Evolutionary conservation across 35 echinoderm and acorn worm species (phyloP).

Genomic region (Apostichopus californicus): DNA sequence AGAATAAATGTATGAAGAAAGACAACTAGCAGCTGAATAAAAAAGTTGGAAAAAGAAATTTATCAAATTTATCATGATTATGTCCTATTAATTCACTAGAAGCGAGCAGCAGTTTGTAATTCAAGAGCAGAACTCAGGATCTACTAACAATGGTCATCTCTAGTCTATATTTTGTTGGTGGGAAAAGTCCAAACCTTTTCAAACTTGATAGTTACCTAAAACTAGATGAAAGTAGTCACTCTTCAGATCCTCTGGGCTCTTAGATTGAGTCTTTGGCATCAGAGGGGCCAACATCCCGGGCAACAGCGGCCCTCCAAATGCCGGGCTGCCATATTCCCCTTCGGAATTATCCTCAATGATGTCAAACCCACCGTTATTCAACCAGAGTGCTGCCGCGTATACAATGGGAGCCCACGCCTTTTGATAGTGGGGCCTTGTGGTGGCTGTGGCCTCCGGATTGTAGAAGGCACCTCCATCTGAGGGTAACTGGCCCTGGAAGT

Average conservation of each 20-base stretch:
- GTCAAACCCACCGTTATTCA: conserved; percentile 84
- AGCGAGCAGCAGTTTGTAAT: too few species aligned
- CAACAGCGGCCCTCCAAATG: conserved; percentile 63
- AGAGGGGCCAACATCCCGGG: conserved; percentile 55
- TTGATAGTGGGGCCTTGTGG: conserved; percentile 88
- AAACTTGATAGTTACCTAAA: conserved; percentile 67
- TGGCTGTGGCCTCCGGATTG: conserved; percentile 88
- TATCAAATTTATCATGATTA: too few species aligned
- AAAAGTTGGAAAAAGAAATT: too few species aligned
- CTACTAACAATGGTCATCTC: too few species aligned
- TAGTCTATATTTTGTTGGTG: too few species aligned
- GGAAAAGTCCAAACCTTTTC: not conserved
- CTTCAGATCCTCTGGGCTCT: conserved; percentile 80
- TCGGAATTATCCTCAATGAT: conserved; percentile 78
- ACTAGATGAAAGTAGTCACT: conserved; percentile 94
- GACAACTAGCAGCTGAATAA: too few species aligned
- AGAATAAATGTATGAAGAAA: too few species aligned
- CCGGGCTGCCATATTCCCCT: conserved; percentile 69
- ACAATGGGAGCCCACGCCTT: conserved; percentile 93
- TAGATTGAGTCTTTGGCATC: conserved; percentile 47
- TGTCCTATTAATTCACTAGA: too few species aligned
- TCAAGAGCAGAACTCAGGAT: too few species aligned
- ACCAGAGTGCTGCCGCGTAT: conserved; percentile 89
- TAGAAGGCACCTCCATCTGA: conserved; percentile 94
- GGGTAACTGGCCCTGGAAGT: conserved; percentile 90